These are phyloP conservation scores for Xestia xanthographa DNA, from an alignment of 2,888 invertebrate species.

Conservation along the genomic window DNA sequence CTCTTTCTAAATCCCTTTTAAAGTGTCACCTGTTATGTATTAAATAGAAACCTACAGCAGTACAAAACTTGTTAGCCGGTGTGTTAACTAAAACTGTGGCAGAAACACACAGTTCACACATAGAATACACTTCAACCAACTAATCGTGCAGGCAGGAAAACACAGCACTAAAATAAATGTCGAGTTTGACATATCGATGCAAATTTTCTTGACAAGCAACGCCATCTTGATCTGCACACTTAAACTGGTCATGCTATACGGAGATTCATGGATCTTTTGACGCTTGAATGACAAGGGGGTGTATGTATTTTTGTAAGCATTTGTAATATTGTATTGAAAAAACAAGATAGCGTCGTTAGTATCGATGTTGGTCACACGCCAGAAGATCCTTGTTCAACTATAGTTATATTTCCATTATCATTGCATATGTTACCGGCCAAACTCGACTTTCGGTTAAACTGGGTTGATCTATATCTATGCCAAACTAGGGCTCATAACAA, in stretches of 20 bases:
- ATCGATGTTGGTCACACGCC: background rate
- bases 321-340: background rate
- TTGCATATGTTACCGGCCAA: background rate
- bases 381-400: conserved; percentile 2
- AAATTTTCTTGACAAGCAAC: background rate
- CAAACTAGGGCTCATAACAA: background rate
- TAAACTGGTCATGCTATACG: background rate
- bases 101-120: background rate
- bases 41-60: conserved; percentile 49
- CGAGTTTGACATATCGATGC: background rate
- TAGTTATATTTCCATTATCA: conserved; percentile 19
- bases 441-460: background rate
- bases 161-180: background rate
- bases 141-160: background rate
- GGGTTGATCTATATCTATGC: background rate
- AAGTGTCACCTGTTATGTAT: conserved; percentile 28
- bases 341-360: background rate
- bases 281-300: background rate
- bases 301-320: background rate
- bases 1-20: conserved; percentile 31
- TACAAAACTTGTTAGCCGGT: conserved; percentile 52
- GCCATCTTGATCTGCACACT: background rate
- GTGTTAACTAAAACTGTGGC: conserved; percentile 11
- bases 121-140: background rate
- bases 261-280: background rate